Conservation (phyloP, 2,888 invertebrate species). For the Epirrhoe alternata region DNA sequence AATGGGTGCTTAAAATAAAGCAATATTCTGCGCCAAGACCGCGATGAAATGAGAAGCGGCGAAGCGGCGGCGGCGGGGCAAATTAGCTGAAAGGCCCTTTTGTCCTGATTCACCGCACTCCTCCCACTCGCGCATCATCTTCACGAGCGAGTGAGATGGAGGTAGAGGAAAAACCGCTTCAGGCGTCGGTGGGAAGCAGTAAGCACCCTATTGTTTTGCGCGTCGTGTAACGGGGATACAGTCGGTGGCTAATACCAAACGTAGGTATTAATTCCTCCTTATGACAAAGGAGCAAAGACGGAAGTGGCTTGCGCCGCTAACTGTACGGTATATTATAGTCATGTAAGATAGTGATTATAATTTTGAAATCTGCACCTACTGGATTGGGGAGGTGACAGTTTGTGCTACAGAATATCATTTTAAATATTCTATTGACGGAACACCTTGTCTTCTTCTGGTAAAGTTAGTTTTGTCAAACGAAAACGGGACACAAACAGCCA, state of each 20-base stretch:
- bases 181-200: conserved; percentile 77
- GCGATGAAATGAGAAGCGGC: conserved; percentile 62
- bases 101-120: conserved; percentile 56
- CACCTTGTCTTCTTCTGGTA: too few species aligned
- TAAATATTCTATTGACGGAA: not conserved
- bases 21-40: conserved; percentile 57
- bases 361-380: conserved; percentile 20
- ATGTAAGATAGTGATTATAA: conserved; percentile 42
- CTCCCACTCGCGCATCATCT: conserved; percentile 50
- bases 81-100: conserved; percentile 82
- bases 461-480: too few species aligned
- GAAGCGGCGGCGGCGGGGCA: conserved; percentile 69
- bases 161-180: conserved; percentile 72
- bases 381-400: not conserved
- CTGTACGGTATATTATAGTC: conserved; percentile 23
- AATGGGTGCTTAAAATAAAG: conserved; percentile 51
- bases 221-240: conserved; percentile 65
- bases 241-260: conserved; percentile 29
- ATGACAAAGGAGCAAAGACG: conserved; percentile 35
- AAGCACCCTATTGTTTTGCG: conserved; percentile 83
- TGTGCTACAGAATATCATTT: not conserved
- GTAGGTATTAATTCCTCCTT: conserved; percentile 26
- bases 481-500: too few species aligned
- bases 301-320: conserved; percentile 19
- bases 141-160: conserved; percentile 57